Percentiles rank a stretch among this genome's conserved stretches.
Conservation (phyloP, 2,113 vertebrate genomes). For the Podarcis raffonei region DNA sequence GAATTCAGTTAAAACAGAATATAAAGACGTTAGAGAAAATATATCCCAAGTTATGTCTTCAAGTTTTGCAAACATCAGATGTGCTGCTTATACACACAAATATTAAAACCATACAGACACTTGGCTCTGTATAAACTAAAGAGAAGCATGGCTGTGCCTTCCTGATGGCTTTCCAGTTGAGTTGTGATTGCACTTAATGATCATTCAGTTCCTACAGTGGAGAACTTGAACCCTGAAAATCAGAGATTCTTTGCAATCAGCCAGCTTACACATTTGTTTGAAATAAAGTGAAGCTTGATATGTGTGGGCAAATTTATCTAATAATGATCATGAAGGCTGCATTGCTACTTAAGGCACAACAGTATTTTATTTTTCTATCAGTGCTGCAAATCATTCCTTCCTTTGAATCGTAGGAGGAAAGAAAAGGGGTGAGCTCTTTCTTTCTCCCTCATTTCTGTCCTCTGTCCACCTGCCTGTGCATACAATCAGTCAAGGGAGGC, state of each 20-base stretch:
- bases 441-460: neutral
- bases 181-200: conserved; percentile 11
- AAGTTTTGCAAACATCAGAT: neutral
- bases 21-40: conserved; percentile 10
- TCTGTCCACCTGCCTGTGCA: neutral
- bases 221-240: conserved; percentile 22
- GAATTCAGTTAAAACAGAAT: neutral
- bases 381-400: neutral
- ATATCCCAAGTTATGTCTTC: neutral
- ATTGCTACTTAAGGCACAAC: neutral
- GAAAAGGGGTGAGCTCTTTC: neutral
- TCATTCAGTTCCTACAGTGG: conserved; percentile 10
- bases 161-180: fast-evolving
- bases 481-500: neutral
- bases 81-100: conserved; percentile 19
- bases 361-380: neutral
- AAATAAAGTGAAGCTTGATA: conserved; percentile 2
- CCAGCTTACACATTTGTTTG: neutral
- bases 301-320: neutral
- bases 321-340: neutral
- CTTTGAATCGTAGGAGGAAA: neutral
- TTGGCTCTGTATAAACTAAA: neutral
- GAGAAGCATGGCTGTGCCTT: conserved; percentile 1
- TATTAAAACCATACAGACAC: neutral
- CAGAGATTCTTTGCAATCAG: neutral